Conservation (phyloP, 2,113 vertebrate genomes). For the Bos javanicus region DNA sequence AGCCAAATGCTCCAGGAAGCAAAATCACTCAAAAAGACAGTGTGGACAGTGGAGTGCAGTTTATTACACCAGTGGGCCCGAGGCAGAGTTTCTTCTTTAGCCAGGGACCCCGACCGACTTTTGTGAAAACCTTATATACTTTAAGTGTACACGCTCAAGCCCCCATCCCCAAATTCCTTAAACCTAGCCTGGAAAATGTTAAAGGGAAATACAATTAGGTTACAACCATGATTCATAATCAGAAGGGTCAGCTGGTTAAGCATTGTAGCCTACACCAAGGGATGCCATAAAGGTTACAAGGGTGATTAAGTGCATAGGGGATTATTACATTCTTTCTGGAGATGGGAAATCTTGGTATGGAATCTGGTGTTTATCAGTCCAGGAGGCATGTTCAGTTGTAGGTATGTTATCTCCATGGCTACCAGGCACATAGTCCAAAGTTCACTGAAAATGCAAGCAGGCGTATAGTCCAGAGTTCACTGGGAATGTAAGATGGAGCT, state of each 20-base stretch:
- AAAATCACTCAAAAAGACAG: not conserved
- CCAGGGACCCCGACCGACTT: not conserved
- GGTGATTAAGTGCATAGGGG: not conserved
- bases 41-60: not conserved
- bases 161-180: not conserved
- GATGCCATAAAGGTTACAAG: not conserved
- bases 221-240: not conserved
- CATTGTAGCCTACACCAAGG: not conserved
- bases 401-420: not conserved
- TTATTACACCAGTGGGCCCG: rapidly evolving
- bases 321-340: not conserved
- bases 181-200: not conserved
- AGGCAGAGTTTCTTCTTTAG: not conserved
- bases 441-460: not conserved
- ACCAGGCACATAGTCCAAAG: not conserved
- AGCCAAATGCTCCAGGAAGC: not conserved
- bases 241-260: not conserved
- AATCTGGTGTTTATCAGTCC: not conserved
- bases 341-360: not conserved
- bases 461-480: not conserved
- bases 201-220: not conserved
- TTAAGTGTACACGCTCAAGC: not conserved
- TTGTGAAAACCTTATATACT: not conserved
- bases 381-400: not conserved
- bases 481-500: not conserved